Evolutionary conservation across 1,140 invertebrate genomes (phyloP).

Genomic region (Philopotamus ludificatus): DNA sequence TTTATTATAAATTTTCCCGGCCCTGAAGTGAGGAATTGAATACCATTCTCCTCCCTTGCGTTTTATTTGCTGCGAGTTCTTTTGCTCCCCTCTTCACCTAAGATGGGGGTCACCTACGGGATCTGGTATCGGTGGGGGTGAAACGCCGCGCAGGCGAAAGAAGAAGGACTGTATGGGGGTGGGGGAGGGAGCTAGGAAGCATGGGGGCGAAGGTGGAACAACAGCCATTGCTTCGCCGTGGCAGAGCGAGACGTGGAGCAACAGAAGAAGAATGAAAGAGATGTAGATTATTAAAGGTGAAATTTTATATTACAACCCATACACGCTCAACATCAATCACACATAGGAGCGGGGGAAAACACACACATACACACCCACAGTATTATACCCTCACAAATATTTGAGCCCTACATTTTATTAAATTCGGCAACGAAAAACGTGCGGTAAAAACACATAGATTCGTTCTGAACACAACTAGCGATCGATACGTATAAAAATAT

Average conservation of each 20-base stretch:
- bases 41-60: slow-evolving; percentile 1
- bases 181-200: neutral
- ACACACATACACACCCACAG: neutral
- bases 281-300: slow-evolving; percentile 31
- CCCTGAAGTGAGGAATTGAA: neutral
- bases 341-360: too few relatives aligned
- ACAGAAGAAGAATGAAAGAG: slow-evolving; percentile 22
- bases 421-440: too few relatives aligned
- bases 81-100: slow-evolving; percentile 25
- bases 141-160: slow-evolving; percentile 9
- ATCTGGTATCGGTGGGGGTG: slow-evolving; percentile 5
- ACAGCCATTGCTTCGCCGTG: slow-evolving; percentile 7
- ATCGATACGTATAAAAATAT: too few relatives aligned
- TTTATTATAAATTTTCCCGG: too few relatives aligned
- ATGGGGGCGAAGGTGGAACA: neutral
- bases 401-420: too few relatives aligned
- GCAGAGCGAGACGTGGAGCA: neutral
- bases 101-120: slow-evolving; percentile 26
- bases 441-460: too few relatives aligned
- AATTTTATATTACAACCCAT: slow-evolving; percentile 24
- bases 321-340: slow-evolving; percentile 5
- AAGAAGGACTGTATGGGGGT: neutral
- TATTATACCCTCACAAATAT: neutral
- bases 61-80: slow-evolving; percentile 33
- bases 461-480: too few relatives aligned